Evolutionary conservation across 2,888 invertebrate species (phyloP), one percentile per base, ranked within the genome.

Genomic region (Thera obeliscata): DNA sequence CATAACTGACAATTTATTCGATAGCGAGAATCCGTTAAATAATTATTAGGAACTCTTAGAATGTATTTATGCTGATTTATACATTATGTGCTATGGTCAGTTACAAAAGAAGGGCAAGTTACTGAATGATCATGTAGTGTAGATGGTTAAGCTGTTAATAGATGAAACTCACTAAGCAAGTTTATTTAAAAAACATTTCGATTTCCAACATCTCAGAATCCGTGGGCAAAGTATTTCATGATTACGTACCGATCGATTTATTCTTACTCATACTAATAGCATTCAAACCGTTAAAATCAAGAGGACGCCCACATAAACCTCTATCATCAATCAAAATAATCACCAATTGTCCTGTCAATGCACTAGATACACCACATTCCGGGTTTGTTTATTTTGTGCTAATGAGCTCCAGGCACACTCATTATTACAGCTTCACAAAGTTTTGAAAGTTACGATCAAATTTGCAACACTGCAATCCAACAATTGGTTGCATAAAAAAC

Each of bases 271-370:
- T 66, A 64, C 59, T 74, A 72, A 74, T 76, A 72, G 65, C 69
- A 63, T 71, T 67, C 64, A 66, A 63, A 50, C 71, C 64, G 83
- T 86, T 84, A 82, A 70, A 71, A 75, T 74, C 70, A 79, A 77
- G 78, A 79, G 33, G 65, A 75, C 80, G 77, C 82, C 81, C 79
- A 80, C 81, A 64, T 69, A 73, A 70, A 78, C 78, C 80, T 73
- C 79, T 74, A 75, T 79, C 80, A 87, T 91, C 84, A 76, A 90
- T 91, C 90, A 88, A 78, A 81, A 80, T 89, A 87, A 90, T 88
- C 83, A 84, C 79, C 85, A 76, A 89, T 90, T 89, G 89, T 89
- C 77, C 81, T 84, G 83, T 83, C 83, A 78, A 69, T 67, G 73
- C 64, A 67, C 67, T 74, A 64, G 73, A 75, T 74, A 72, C 76